Percentiles rank a stretch among this genome's conserved stretches.
These are phyloP conservation scores for Harpegnathos saltator DNA, from an alignment of 1,140 invertebrate species.

Conservation along the genomic window DNA sequence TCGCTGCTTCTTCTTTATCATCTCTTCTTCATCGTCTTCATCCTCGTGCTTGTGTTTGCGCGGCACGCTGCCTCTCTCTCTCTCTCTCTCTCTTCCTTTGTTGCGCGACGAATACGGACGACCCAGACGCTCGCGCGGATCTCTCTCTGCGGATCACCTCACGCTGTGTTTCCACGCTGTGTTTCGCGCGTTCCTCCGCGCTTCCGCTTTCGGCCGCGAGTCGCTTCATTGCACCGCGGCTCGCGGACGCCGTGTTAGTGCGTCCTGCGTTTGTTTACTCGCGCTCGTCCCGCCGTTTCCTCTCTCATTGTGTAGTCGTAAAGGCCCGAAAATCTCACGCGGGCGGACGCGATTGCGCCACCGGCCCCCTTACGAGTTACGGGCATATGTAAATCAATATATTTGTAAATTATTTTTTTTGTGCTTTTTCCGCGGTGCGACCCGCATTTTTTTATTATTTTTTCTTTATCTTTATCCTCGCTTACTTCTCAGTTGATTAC, in stretches of 20 bases:
- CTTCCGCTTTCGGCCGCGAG: constrained; percentile 22
- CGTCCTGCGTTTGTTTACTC: neutral
- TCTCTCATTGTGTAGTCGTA: neutral
- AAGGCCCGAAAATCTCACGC: constrained; percentile 59
- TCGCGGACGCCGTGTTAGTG: constrained; percentile 6
- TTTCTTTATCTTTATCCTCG: constrained; percentile 76
- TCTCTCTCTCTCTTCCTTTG: too few relatives aligned
- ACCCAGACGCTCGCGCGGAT: constrained; percentile 26
- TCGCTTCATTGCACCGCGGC: constrained; percentile 6
- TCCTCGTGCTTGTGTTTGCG: neutral
- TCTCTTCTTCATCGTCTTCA: neutral
- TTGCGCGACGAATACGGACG: constrained; percentile 51
- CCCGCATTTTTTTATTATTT: constrained; percentile 72
- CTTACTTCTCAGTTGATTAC: constrained; percentile 84
- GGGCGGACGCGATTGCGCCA: constrained; percentile 74
- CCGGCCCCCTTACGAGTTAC: constrained; percentile 85
- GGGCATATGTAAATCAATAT: constrained; percentile 87
- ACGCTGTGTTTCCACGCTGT: neutral
- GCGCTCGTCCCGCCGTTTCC: constrained; percentile 32
- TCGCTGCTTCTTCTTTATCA: constrained; percentile 11
- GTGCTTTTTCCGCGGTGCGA: constrained; percentile 74
- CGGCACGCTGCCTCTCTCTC: constrained; percentile 46
- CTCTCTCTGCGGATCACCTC: constrained; percentile 6
- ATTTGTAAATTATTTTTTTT: constrained; percentile 86
- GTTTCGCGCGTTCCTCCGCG: constrained; percentile 1